Evolutionary conservation across 2,797 vertebrate species (phyloP), one percentile per base, ranked within the genome.

Genomic region (Ptychobarbus kaznakovi): DNA sequence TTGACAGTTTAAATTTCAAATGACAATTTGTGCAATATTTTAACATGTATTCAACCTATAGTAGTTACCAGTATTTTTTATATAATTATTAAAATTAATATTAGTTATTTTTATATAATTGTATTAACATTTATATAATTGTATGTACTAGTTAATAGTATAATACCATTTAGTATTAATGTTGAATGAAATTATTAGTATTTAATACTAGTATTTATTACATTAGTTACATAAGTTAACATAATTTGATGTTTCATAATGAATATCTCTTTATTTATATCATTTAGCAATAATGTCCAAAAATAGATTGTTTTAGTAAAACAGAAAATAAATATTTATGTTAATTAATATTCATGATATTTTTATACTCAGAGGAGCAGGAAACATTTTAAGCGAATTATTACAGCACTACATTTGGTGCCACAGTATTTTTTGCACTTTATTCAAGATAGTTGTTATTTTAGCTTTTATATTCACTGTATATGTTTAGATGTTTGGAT

Each of bases 1-100:
- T 13, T 25, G 4, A 63, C n/a, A 4, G 10, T 5, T 25, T 25
- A 13, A 61, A 61, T 25, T 61, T n/a, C 44, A 66, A 82, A 28
- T 32, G 58, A 77, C 68, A 40, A 63, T 22, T 20, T 12, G 61
- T 85, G 65, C 58, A 20, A 83, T 35, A 81, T 78, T 74, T 69
- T 25, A 51, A 63, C 13, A 53, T 75, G 28, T 3, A 0, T 58
- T 73, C 32, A 46, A 82, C n/a, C 16, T 20, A 9, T 2, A 73
- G 28, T 11, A n/a, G 1, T 56, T 4, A 58, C 3, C 3, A n/a
- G 22, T 70, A 0, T 13, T 42, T 42, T 11, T 40, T 40, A 68
- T 42, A 25, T 73, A 9, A 28, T n/a, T n/a, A 44, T 15, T 74
- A 18, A 18, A 20, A 35, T 53, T 35, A 53, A 6, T 75, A 28